phyloP scores from a whole-genome alignment of 2,113 vertebrate genomes.

The Crotalus horridus region DNA sequence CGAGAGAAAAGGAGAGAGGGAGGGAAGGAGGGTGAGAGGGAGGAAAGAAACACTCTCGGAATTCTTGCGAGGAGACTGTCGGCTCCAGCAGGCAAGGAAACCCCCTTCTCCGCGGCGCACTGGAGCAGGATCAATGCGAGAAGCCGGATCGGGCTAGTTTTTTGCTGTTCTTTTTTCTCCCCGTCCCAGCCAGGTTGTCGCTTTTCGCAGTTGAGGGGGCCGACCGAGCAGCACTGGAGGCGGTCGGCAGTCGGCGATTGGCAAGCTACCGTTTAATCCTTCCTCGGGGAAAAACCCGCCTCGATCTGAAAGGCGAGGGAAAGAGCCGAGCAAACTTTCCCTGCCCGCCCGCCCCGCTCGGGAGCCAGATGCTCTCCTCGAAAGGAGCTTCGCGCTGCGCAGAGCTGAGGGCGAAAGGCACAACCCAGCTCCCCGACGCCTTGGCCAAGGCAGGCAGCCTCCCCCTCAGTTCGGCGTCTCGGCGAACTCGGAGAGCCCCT shows the following conservation, averaged over 20 bases:
- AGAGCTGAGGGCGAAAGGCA: background rate
- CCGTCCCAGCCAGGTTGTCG: conserved; percentile 35
- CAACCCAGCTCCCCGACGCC: background rate
- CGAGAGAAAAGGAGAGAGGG: conserved; percentile 50
- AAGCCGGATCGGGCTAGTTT: conserved; percentile 36
- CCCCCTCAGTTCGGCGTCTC: background rate
- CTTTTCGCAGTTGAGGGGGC: background rate
- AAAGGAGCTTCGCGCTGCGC: conserved; percentile 39
- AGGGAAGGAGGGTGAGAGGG: conserved; percentile 52
- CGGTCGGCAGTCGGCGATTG: conserved; percentile 51
- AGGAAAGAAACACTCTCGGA: conserved; percentile 13
- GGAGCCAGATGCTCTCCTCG: conserved; percentile 44
- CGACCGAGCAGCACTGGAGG: background rate
- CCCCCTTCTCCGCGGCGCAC: conserved; percentile 54
- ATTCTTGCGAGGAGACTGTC: background rate
- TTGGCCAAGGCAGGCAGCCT: conserved; percentile 25
- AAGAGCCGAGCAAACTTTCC: conserved; percentile 64
- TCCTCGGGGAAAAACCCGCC: conserved; percentile 46
- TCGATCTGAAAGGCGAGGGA: conserved; percentile 39
- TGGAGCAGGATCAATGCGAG: conserved; percentile 40
- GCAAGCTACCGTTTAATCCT: conserved; percentile 53
- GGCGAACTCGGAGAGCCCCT: conserved; percentile 57
- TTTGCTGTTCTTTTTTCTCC: background rate
- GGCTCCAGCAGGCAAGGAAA: conserved; percentile 33
- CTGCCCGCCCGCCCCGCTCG: conserved; percentile 17